Conservation (phyloP, 2,888 invertebrate species). For the Hydriomena furcata region DNA sequence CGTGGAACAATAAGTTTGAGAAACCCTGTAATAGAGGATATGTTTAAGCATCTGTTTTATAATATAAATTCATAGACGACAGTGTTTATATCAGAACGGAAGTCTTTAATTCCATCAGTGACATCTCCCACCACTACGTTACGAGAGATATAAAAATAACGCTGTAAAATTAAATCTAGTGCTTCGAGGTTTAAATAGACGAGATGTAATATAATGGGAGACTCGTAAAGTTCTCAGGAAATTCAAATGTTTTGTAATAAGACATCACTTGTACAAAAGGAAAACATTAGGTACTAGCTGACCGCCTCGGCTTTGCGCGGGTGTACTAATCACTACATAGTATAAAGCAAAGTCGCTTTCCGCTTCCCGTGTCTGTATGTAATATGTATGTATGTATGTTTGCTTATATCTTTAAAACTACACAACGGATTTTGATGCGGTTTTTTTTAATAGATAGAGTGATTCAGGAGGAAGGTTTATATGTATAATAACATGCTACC, state of each 20-base stretch:
- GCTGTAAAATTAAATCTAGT: conserved; percentile 32
- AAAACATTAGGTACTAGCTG: neutral
- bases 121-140: conserved; percentile 36
- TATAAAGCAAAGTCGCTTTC: too few species aligned
- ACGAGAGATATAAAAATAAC: conserved; percentile 40
- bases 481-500: too few species aligned
- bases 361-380: too few species aligned
- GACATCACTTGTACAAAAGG: neutral
- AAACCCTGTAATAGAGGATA: too few species aligned
- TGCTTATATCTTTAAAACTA: too few species aligned
- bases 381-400: too few species aligned
- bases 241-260: neutral
- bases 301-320: too few species aligned
- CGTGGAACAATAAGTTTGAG: too few species aligned
- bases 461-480: too few species aligned
- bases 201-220: conserved; percentile 23
- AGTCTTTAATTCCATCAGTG: conserved; percentile 40
- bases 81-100: conserved; percentile 44
- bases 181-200: conserved; percentile 28
- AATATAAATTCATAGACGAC: conserved; percentile 47
- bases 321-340: too few species aligned
- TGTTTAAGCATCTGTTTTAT: conserved; percentile 45
- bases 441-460: too few species aligned
- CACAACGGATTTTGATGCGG: too few species aligned
- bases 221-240: conserved; percentile 3